Conservation (phyloP, 2,113 vertebrate genomes). For the Nibea coibor region DNA sequence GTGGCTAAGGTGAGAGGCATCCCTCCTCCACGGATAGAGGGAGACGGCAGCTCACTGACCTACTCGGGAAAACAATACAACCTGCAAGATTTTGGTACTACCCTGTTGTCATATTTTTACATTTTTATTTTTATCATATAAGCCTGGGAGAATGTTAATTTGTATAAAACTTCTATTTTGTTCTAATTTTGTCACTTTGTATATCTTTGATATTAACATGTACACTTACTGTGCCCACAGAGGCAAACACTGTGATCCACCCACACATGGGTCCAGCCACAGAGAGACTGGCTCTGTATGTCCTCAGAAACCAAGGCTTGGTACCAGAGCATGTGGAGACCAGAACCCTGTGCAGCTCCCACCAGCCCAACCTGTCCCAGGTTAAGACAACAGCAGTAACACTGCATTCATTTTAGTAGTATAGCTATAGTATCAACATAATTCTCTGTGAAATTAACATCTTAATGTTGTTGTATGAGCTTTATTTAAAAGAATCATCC, state of each 20-base stretch:
- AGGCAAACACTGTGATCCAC: conserved; percentile 88
- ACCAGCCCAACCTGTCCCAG: conserved; percentile 87
- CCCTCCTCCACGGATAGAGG: conserved; percentile 85
- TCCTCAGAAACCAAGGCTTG: conserved; percentile 90
- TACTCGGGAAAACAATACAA: conserved; percentile 88
- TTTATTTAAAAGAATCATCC: not conserved
- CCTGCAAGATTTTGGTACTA: conserved; percentile 91
- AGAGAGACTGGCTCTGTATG: conserved; percentile 92
- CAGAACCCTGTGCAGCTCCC: conserved; percentile 92
- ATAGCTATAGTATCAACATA: not conserved
- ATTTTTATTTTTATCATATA: not conserved
- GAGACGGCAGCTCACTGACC: conserved; percentile 86
- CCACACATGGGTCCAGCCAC: conserved; percentile 89
- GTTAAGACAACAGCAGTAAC: conserved; percentile 45
- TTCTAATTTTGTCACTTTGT: not conserved
- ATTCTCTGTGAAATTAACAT: not conserved
- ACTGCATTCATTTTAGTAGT: not conserved
- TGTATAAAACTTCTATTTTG: not conserved
- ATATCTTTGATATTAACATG: not conserved
- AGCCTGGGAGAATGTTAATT: not conserved
- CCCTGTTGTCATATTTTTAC: not conserved
- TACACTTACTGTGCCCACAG: conserved; percentile 74
- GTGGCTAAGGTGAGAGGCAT: conserved; percentile 88
- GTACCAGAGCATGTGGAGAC: conserved; percentile 96
- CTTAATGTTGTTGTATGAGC: not conserved